Evolutionary conservation across 2,888 invertebrate genomes (phyloP).

Genomic region (Leistus spinibarbis): DNA sequence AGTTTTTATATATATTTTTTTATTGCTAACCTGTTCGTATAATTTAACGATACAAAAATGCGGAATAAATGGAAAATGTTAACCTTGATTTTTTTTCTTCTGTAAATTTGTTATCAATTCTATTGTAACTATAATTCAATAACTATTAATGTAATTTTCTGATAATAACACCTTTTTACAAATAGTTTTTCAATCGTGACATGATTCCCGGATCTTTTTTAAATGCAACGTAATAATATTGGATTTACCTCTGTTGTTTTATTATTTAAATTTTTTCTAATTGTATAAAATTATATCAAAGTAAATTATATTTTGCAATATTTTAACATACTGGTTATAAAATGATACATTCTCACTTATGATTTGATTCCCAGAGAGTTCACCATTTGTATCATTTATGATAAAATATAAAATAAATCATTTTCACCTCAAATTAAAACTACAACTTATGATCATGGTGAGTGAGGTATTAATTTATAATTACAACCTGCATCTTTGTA

Average conservation of each 20-base stretch:
- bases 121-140: conserved; percentile 19
- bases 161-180: conserved; percentile 22
- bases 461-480: too few relatives aligned
- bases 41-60: not conserved
- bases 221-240: conserved; percentile 40
- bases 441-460: too few relatives aligned
- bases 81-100: conserved; percentile 6
- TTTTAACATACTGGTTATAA: not conserved
- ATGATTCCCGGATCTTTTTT: conserved; percentile 2
- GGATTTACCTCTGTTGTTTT: conserved; percentile 39
- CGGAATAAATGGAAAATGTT: not conserved
- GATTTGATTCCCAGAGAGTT: too few relatives aligned
- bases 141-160: conserved; percentile 21
- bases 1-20: not conserved
- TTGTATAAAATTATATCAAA: not conserved
- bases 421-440: too few relatives aligned
- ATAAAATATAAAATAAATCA: too few relatives aligned
- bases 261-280: not conserved
- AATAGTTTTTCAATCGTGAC: not conserved
- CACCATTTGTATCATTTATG: too few relatives aligned
- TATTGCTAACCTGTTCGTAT: not conserved
- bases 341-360: too few relatives aligned
- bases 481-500: too few relatives aligned
- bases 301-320: not conserved
- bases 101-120: conserved; percentile 16